Conservation (phyloP, 1,140 invertebrate genomes). For the Zaprionus camerounensis region DNA sequence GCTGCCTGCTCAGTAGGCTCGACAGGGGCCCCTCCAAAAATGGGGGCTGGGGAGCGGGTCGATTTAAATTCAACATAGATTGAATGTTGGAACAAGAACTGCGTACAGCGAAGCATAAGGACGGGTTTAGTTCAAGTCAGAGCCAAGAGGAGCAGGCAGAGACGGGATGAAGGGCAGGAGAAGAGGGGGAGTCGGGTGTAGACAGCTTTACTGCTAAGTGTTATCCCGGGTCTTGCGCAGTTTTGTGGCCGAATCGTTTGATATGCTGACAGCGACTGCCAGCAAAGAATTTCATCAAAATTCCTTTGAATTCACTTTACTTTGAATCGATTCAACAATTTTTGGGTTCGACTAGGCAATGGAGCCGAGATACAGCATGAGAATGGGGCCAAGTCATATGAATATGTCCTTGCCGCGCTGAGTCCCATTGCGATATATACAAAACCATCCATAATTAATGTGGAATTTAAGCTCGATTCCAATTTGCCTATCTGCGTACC, state of each 20-base stretch:
- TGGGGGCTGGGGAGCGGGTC: background rate
- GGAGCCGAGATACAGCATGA: background rate
- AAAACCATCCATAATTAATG: slow-evolving; percentile 26
- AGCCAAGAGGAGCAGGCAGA: slow-evolving; percentile 8
- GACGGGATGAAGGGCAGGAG: background rate
- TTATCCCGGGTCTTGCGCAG: slow-evolving; percentile 17
- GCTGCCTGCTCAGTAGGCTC: slow-evolving; percentile 33
- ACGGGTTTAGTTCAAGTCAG: slow-evolving; percentile 24
- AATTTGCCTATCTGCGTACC: background rate
- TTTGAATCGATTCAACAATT: slow-evolving; percentile 57
- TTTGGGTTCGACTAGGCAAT: slow-evolving; percentile 25
- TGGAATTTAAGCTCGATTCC: slow-evolving; percentile 39
- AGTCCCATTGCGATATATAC: background rate
- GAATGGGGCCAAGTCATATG: too few species aligned
- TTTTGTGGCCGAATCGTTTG: slow-evolving; percentile 26
- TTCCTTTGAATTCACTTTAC: slow-evolving; percentile 57
- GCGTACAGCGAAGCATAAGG: slow-evolving; percentile 30
- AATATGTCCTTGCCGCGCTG: too few species aligned
- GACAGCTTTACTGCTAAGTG: slow-evolving; percentile 3
- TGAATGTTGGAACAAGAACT: slow-evolving; percentile 12
- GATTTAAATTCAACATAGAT: slow-evolving; percentile 30
- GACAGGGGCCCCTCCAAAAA: background rate
- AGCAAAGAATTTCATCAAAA: slow-evolving; percentile 63
- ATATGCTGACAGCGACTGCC: slow-evolving; percentile 27
- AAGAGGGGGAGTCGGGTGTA: background rate